Conservation (phyloP, 2,113 vertebrate species). For the Embiotoca jacksoni region DNA sequence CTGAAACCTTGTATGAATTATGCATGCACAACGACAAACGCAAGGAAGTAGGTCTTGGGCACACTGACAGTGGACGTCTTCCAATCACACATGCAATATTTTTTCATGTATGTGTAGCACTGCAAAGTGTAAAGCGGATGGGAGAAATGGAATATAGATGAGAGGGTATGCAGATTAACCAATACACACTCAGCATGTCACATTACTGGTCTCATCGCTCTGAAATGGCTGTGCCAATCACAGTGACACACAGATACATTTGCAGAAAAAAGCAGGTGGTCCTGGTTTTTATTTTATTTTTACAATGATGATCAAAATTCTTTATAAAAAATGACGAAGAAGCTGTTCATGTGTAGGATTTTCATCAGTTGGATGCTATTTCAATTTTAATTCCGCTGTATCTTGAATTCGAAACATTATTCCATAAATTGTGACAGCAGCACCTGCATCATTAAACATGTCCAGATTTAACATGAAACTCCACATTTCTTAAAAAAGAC, state of each 20-base stretch:
- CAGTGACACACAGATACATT: not conserved
- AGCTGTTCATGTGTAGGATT: not conserved
- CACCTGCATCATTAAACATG: not conserved
- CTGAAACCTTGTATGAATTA: not conserved
- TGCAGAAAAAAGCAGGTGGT: not conserved
- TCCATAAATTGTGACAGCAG: not conserved
- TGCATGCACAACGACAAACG: not conserved
- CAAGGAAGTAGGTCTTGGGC: not conserved
- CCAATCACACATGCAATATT: not conserved
- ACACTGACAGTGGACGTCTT: not conserved
- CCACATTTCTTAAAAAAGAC: not conserved
- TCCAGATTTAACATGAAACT: not conserved
- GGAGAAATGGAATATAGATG: not conserved
- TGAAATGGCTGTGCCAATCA: slow-evolving; percentile 2
- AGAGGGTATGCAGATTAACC: not conserved
- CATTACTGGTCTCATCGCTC: not conserved
- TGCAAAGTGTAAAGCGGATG: not conserved
- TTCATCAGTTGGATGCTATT: not conserved
- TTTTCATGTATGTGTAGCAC: not conserved
- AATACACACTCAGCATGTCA: not conserved
- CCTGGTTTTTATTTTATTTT: not conserved
- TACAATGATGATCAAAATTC: not conserved
- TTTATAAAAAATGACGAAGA: not conserved
- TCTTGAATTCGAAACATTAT: not conserved
- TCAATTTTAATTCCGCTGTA: not conserved